Evolutionary conservation across 2,888 invertebrate genomes (phyloP), one percentile per base, ranked within the genome.

Genomic region (Oasisia sp.): DNA sequence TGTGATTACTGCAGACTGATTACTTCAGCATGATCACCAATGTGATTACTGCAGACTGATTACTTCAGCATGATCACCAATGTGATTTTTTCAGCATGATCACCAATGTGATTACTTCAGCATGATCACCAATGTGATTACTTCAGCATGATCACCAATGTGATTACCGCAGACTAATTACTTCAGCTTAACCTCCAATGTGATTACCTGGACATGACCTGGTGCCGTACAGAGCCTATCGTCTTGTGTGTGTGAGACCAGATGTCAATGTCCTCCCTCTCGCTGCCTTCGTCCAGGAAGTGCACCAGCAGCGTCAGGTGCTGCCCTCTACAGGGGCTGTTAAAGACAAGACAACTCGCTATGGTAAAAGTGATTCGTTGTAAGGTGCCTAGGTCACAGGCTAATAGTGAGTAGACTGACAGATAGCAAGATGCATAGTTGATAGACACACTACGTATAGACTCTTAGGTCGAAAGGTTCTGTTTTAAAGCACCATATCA

Each of bases 191-290:
- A n/a, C n/a, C n/a, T n/a, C n/a, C n/a, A n/a, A n/a, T n/a, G n/a
- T n/a, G 19, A 45, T 58, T 58, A 93, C 58, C 58, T 58, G 92
- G 95, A 95, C 92, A 96, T 94, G 93, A 97, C 96, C 94, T 96
- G 96, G 93, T 98, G 97, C 94, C 99, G 97, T 93, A 99, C 97
- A 74, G 98, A 98, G 92, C 98, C 98, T 94, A 99, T 97, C 4
- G 99, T 99, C 96, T 99, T 99, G 96, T 99, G 99, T 93, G 98
- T 98, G 97, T 99, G 99, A 91, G 99, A 98, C 96, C 97, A 98
- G 93, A 99, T 97, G 96, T 99, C 99, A 94, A 99, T 97, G 95
- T 99, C 99, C 94, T 99, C 99, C 92, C 95, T 94, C 93, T 95
- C 95, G 94, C 98, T 98, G 27, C 98, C 98, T 94, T 98, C 98